Evolutionary conservation across 2,113 vertebrate species (phyloP).

Genomic region (Nibea coibor): DNA sequence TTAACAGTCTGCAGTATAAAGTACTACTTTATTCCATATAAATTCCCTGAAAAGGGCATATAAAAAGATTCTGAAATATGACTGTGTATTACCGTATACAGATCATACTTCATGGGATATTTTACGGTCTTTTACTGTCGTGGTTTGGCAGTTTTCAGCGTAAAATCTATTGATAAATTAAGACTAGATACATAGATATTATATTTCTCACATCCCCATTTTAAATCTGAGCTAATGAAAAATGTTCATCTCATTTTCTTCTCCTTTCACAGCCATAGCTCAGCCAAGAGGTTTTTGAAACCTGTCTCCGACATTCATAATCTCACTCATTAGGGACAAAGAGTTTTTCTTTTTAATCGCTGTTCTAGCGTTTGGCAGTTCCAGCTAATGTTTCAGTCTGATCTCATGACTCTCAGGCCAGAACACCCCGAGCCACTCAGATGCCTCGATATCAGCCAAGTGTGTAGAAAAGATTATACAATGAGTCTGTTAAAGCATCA

Average conservation of each 20-base stretch:
- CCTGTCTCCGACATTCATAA: background rate
- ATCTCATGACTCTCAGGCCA: conserved; percentile 56
- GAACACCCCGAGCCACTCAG: conserved; percentile 48
- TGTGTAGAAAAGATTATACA: conserved; percentile 25
- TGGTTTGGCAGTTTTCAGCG: no score
- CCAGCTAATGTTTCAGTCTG: conserved; percentile 26
- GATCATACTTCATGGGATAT: no score
- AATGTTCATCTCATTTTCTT: background rate
- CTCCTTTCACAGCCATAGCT: background rate
- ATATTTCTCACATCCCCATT: background rate
- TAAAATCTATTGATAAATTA: no score
- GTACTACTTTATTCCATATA: no score
- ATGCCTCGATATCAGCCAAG: conserved; percentile 7
- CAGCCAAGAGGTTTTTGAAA: background rate
- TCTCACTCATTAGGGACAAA: background rate
- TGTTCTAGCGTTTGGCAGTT: conserved; percentile 9
- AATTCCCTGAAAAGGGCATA: no score
- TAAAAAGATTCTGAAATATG: no score
- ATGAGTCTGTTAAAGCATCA: background rate
- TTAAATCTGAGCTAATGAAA: background rate
- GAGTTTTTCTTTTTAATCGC: conserved; percentile 6
- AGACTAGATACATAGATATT: no score
- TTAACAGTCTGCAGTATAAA: no score
- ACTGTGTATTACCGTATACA: no score
- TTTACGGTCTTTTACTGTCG: no score